phyloP scores from a whole-genome alignment of 2,888 invertebrate species.

The Tenthredo amoena region DNA sequence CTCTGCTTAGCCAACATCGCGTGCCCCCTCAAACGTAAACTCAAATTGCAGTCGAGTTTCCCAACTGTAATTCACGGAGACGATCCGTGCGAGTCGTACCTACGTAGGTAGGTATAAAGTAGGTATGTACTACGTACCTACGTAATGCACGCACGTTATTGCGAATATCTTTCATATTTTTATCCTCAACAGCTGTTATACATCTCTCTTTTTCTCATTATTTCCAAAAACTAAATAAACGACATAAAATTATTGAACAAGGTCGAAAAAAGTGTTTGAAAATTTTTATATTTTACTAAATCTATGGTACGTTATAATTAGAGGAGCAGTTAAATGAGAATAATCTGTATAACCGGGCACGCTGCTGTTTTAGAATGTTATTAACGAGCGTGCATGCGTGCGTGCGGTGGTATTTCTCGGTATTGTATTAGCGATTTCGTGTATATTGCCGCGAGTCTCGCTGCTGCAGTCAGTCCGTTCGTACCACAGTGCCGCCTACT shows the following conservation, averaged over 20 bases:
- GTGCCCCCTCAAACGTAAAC: slow-evolving; percentile 43
- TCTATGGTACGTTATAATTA: background rate
- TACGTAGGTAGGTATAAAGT: background rate
- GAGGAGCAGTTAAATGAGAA: background rate
- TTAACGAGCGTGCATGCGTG: slow-evolving; percentile 53
- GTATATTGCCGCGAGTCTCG: slow-evolving; percentile 54
- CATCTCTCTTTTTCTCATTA: background rate
- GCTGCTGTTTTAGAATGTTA: slow-evolving; percentile 44
- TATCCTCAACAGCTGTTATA: background rate
- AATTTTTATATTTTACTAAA: background rate
- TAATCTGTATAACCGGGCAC: background rate
- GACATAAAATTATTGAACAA: background rate
- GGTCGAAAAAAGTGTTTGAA: background rate
- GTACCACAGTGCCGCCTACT: slow-evolving; percentile 66
- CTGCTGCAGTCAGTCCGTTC: slow-evolving; percentile 52
- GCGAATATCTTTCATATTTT: background rate
- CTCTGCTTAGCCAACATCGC: slow-evolving; percentile 49
- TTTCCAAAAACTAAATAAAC: background rate
- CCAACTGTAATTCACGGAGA: slow-evolving; percentile 49
- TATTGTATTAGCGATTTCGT: slow-evolving; percentile 58
- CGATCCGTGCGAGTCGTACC: slow-evolving; percentile 36
- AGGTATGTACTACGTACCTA: background rate
- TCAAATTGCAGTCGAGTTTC: slow-evolving; percentile 49
- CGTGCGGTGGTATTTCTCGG: slow-evolving; percentile 45
- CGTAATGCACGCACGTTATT: slow-evolving; percentile 49